A percentile compares a stretch with the other conserved stretches of the same genome.
These are phyloP conservation scores for Pogonocherus hispidulus DNA, from an alignment of 2,888 invertebrate species.

Conservation along the genomic window DNA sequence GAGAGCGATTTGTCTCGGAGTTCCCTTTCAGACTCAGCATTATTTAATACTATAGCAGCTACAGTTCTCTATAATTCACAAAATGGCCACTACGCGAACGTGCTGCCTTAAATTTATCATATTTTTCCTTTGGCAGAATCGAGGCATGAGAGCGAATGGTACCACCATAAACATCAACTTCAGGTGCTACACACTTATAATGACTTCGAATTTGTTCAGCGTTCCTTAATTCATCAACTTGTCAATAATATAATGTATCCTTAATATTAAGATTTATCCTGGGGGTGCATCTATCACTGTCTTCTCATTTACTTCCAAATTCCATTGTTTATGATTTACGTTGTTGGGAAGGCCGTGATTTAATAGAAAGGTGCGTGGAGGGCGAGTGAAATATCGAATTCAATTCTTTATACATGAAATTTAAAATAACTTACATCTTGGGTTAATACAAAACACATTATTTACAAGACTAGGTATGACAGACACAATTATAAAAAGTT, in stretches of 20 bases:
- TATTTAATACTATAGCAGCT: no score
- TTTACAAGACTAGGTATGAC: no score
- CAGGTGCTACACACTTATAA: no score
- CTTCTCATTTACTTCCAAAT: constrained; percentile 22
- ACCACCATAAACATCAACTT: no score
- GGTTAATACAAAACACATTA: neutral
- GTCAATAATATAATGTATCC: constrained; percentile 22
- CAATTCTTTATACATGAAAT: neutral
- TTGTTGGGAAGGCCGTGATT: neutral
- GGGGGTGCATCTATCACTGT: constrained; percentile 29
- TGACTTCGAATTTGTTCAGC: constrained; percentile 15
- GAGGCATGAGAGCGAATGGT: no score
- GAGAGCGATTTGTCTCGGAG: no score
- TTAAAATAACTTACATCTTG: neutral
- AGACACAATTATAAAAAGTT: no score
- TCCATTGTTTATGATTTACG: constrained; percentile 27
- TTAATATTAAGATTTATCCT: constrained; percentile 34
- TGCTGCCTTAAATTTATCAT: no score
- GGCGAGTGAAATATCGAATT: neutral
- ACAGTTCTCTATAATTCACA: no score
- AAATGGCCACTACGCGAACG: no score
- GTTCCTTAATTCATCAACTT: constrained; percentile 21
- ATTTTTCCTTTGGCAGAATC: no score
- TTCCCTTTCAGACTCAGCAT: no score
- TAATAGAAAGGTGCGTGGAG: neutral